phyloP scores from a whole-genome alignment of 2,797 vertebrate genomes.

The Mus minutoides region DNA sequence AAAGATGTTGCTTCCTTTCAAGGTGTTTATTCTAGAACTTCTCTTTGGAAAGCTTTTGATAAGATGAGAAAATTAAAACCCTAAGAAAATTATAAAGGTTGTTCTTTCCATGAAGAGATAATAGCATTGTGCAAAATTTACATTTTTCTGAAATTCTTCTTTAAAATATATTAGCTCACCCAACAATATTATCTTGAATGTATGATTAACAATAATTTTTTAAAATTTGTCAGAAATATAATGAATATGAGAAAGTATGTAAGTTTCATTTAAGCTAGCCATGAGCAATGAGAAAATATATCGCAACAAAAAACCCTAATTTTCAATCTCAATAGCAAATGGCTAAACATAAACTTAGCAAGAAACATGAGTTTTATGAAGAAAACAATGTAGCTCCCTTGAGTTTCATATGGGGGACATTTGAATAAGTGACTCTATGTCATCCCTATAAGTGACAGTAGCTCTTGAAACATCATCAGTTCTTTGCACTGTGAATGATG shows the following conservation, averaged over 20 bases:
- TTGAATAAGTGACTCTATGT: slow-evolving; percentile 7
- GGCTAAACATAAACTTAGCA: slow-evolving; percentile 1
- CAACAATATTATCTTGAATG: slow-evolving; percentile 29
- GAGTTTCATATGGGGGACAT: background rate
- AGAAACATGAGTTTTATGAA: slow-evolving; percentile 40
- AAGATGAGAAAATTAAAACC: slow-evolving; percentile 55
- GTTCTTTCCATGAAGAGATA: slow-evolving; percentile 10
- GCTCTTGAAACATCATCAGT: background rate
- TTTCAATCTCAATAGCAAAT: slow-evolving; percentile 42
- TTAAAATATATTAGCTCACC: slow-evolving; percentile 41
- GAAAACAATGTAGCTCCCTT: slow-evolving; percentile 12
- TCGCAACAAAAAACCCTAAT: slow-evolving; percentile 6
- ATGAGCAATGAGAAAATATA: slow-evolving; percentile 4
- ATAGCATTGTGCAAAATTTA: background rate
- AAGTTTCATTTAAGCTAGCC: slow-evolving; percentile 52
- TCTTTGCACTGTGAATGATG: slow-evolving; percentile 48
- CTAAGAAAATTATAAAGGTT: slow-evolving; percentile 40
- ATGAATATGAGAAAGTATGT: slow-evolving; percentile 22
- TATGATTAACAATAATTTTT: slow-evolving; percentile 33
- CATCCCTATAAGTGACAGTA: background rate
- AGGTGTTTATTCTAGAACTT: background rate
- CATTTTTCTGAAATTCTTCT: slow-evolving; percentile 43
- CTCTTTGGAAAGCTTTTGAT: background rate
- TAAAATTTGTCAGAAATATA: slow-evolving; percentile 37
- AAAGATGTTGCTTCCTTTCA: background rate